Evolutionary conservation across 1,140 invertebrate species (phyloP).

Genomic region (Ceratosolen solmsi): DNA sequence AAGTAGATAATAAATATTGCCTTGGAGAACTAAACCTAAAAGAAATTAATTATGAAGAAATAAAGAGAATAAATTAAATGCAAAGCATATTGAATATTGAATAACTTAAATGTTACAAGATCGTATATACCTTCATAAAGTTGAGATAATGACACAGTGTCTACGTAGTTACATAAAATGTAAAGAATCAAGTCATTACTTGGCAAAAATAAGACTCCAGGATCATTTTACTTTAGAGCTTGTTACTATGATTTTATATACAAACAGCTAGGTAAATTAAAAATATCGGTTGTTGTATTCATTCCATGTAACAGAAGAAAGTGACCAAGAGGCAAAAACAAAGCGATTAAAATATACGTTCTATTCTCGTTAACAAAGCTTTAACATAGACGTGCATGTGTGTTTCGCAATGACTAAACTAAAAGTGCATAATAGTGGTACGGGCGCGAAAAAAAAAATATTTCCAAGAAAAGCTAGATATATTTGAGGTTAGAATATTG

Average conservation of each 20-base stretch:
- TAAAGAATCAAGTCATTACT: slow-evolving; percentile 32
- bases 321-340: slow-evolving; percentile 8
- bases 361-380: not conserved
- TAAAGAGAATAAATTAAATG: no score
- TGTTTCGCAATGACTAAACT: slow-evolving; percentile 51
- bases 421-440: slow-evolving; percentile 38
- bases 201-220: not conserved
- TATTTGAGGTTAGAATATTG: slow-evolving; percentile 61
- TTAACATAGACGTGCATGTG: not conserved
- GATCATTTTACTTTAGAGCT: no score
- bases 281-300: not conserved
- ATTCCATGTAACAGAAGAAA: slow-evolving; percentile 14
- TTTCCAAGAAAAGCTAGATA: not conserved
- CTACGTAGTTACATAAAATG: not conserved
- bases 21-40: no score
- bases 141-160: no score
- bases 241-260: not conserved
- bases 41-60: no score
- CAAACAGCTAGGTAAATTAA: not conserved
- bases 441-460: slow-evolving; percentile 49
- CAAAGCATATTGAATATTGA: no score
- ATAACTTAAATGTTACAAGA: no score
- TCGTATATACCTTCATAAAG: no score
- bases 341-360: not conserved
- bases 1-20: no score